Conservation (phyloP, 2,113 vertebrate genomes). For the Sisor rabdophorus region DNA sequence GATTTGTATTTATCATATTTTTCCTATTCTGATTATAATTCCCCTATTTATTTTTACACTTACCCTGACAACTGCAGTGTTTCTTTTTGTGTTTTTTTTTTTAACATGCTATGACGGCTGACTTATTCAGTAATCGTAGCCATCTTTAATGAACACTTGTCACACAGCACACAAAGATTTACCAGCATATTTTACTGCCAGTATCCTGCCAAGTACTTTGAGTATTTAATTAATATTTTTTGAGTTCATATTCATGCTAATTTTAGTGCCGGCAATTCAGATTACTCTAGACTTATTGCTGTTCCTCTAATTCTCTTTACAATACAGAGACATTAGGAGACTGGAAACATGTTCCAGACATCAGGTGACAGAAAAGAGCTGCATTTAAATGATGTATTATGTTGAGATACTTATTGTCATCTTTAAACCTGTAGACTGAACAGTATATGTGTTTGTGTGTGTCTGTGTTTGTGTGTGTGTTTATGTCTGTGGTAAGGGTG, state of each 20-base stretch:
- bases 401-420: slow-evolving; percentile 20
- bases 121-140: neutral
- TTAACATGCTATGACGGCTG: neutral
- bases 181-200: slow-evolving; percentile 21
- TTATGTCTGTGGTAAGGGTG: slow-evolving; percentile 25
- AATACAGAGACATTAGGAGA: neutral
- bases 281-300: slow-evolving; percentile 7
- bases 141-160: slow-evolving; percentile 18
- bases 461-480: neutral
- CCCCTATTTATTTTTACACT: neutral
- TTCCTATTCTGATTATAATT: neutral
- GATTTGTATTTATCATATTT: neutral
- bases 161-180: slow-evolving; percentile 12
- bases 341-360: neutral
- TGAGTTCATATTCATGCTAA: slow-evolving; percentile 19
- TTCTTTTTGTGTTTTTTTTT: neutral
- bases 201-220: slow-evolving; percentile 23
- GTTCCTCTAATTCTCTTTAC: neutral
- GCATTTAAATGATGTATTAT: slow-evolving; percentile 20
- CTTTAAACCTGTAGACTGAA: slow-evolving; percentile 13
- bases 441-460: slow-evolving; percentile 1
- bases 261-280: slow-evolving; percentile 13
- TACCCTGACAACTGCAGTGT: neutral
- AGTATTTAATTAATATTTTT: slow-evolving; percentile 23
- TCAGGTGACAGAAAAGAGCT: slow-evolving; percentile 7